phyloP scores from a whole-genome alignment of 2,113 vertebrate genomes.

The Anguilla rostrata region DNA sequence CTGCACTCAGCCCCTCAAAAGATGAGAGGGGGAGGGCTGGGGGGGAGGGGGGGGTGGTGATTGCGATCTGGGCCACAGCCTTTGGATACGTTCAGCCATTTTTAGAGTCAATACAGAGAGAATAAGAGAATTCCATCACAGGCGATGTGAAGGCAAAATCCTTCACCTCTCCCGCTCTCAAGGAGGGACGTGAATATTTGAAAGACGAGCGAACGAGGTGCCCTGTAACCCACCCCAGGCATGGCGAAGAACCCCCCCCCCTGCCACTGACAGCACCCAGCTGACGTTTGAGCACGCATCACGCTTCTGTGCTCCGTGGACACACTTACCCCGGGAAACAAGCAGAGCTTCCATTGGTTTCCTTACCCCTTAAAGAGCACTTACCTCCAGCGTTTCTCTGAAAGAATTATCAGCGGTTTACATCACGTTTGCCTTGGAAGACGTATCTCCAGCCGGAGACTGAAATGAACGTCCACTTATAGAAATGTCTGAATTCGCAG shows the following conservation, averaged over 20 bases:
- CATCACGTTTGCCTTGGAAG: neutral
- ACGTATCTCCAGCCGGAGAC: neutral
- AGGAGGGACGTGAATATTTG: slow-evolving; percentile 42
- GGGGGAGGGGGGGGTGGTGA: neutral
- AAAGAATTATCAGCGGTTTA: neutral
- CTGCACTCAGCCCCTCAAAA: neutral
- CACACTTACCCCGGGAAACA: neutral
- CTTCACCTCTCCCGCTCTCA: slow-evolving; percentile 28
- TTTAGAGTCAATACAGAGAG: neutral
- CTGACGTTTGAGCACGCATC: neutral
- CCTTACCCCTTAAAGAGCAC: neutral
- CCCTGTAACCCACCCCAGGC: slow-evolving; percentile 5
- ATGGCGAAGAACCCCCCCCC: neutral
- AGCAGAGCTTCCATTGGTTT: neutral
- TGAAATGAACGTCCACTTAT: neutral
- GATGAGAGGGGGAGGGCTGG: neutral
- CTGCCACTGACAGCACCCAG: no score
- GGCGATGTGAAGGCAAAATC: slow-evolving; percentile 20
- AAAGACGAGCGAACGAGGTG: slow-evolving; percentile 23
- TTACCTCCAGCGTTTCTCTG: neutral
- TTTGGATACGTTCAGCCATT: neutral
- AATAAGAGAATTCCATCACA: neutral
- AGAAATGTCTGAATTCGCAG: neutral
- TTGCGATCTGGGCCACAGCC: neutral
- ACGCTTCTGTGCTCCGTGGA: no score